phyloP scores from a whole-genome alignment of 2,797 vertebrate species.

The Petrocephalus sullivani region DNA sequence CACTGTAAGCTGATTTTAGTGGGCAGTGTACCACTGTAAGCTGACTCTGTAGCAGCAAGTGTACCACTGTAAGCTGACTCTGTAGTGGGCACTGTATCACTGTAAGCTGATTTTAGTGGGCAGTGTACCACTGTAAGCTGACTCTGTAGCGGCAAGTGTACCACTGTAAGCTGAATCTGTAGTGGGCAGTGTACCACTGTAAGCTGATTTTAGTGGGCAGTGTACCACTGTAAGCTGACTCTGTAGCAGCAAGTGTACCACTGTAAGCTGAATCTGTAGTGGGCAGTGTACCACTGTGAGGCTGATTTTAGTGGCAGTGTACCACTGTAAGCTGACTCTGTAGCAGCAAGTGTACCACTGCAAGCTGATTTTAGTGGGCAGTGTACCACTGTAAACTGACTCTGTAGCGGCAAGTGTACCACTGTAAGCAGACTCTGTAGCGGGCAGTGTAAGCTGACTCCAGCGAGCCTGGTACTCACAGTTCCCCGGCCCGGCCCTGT shows the following conservation, averaged over 20 bases:
- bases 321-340: background rate
- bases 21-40: background rate
- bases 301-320: background rate
- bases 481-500: slow-evolving; percentile 82
- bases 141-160: background rate
- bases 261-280: background rate
- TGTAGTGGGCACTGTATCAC: background rate
- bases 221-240: background rate
- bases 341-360: background rate
- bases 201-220: background rate
- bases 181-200: background rate
- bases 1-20: background rate
- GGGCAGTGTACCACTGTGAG: background rate
- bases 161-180: background rate
- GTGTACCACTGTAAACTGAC: background rate
- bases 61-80: background rate
- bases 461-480: slow-evolving; percentile 60
- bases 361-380: background rate
- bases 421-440: background rate
- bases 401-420: background rate
- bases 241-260: too few species aligned
- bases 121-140: background rate
- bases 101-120: background rate
- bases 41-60: background rate
- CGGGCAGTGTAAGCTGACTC: background rate